Base-by-base conservation (phyloP, 2,797 vertebrate genomes). In the Eulemur albifrons region DNA sequence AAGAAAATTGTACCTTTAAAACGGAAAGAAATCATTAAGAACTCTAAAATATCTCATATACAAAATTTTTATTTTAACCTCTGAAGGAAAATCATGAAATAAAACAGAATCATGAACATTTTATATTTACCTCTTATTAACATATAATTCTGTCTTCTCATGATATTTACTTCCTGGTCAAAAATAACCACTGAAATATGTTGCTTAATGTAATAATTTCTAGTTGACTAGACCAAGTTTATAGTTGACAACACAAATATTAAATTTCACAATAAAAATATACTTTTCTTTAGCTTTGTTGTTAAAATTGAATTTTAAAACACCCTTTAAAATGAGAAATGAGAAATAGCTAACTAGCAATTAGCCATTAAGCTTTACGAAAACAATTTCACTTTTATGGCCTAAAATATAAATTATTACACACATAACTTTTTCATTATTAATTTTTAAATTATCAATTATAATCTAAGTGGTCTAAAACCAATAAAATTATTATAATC, bases 21-120 rank as follows among this genome's bases (percentile, higher is more conserved):
- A 73, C 73, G 21, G 10, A 88, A 63, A 94, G 38, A 81, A 75
- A 93, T 57, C 45, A 79, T 57, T 67, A 77, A 94, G 84, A 83
- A 40, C 0, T 43, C 2, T 75, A 57, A 88, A 90, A 63, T 92
- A 5, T 27, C n/a, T 52, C 10, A 76, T 17, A 76, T 0, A 79
- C 1, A 18, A 72, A 70, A 35, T 94, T 88, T 94, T 30, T 0
- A 45, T 14, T 65, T 88, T 79, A 82, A 73, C 2, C 4, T 76
- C 13, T 83, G 17, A 77, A 67, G 4, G 2, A 30, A 80, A 67
- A 70, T 2, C 27, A 91, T 12, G 0, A 48, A 5, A 43, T 15
- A 1, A 43, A 38, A 5, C 38, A 54, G 1, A 48, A 67, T 4
- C 32, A 35, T 35, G 18, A 67, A 67, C 17, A 59, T 50, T 70